Evolutionary conservation across 2,797 vertebrate genomes (phyloP).

Genomic region (Melopsittacus undulatus): DNA sequence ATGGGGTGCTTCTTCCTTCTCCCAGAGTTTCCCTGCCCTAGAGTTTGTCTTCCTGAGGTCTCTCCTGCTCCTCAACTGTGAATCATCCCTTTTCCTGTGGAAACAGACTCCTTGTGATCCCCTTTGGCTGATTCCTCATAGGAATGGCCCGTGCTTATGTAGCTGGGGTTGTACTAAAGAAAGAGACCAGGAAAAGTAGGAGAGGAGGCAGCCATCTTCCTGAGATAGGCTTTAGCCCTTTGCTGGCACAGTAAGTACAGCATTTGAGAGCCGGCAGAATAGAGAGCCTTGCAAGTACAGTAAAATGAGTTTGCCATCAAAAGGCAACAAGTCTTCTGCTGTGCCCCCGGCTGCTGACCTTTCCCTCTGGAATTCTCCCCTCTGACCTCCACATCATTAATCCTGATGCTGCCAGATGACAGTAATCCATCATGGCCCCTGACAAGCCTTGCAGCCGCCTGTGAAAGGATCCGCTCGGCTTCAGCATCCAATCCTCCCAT

Average conservation of each 20-base stretch:
- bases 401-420: slow-evolving; percentile 92
- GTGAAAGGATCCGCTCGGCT: slow-evolving; percentile 81
- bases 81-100: not conserved
- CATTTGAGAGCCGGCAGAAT: not conserved
- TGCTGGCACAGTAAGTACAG: not conserved
- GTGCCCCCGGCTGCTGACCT: slow-evolving; percentile 79
- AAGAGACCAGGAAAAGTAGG: not conserved
- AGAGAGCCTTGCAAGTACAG: slow-evolving; percentile 56
- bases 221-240: not conserved
- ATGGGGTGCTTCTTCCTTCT: not conserved
- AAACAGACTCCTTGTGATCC: fast-evolving
- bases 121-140: not conserved
- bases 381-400: slow-evolving; percentile 94
- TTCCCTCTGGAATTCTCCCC: slow-evolving; percentile 90
- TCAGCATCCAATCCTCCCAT: slow-evolving; percentile 55
- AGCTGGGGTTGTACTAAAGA: not conserved
- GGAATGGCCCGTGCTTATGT: fast-evolving
- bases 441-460: slow-evolving; percentile 76
- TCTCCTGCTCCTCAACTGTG: fast-evolving
- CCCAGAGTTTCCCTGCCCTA: not conserved
- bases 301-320: slow-evolving; percentile 75
- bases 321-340: slow-evolving; percentile 81
- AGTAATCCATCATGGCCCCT: slow-evolving; percentile 87
- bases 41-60: not conserved
- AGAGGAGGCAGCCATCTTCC: not conserved